phyloP scores from a whole-genome alignment of 2,888 invertebrate species.

The Xanthia togata region DNA sequence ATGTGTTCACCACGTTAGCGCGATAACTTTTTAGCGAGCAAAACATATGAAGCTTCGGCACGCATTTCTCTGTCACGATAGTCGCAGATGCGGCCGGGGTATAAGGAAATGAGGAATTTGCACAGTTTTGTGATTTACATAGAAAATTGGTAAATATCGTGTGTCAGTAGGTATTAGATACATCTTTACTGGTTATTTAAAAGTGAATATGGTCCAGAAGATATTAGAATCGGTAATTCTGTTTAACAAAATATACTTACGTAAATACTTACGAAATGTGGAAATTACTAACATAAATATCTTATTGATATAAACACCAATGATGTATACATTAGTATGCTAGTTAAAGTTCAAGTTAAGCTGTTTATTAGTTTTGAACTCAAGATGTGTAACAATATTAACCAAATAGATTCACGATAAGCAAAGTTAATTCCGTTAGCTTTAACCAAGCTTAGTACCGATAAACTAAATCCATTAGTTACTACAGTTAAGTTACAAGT shows the following conservation, averaged over 20 bases:
- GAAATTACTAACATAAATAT: not conserved
- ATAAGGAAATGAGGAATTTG: too few relatives aligned
- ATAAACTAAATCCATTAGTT: constrained; percentile 53
- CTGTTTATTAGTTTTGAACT: constrained; percentile 23
- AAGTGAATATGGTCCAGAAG: not conserved
- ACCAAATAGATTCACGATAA: constrained; percentile 54
- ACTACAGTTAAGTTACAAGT: constrained; percentile 40
- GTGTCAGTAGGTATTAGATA: too few relatives aligned
- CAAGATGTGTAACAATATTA: constrained; percentile 40
- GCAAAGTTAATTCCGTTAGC: constrained; percentile 47
- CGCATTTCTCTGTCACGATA: too few relatives aligned
- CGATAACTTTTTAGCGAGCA: too few relatives aligned
- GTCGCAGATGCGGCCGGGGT: too few relatives aligned
- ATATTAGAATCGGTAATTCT: not conserved
- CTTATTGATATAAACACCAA: not conserved
- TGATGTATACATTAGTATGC: not conserved
- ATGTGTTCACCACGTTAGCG: too few relatives aligned
- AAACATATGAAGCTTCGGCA: too few relatives aligned
- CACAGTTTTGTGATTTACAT: too few relatives aligned
- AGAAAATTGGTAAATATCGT: too few relatives aligned
- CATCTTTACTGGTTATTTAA: too few relatives aligned
- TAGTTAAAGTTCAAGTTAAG: constrained; percentile 9
- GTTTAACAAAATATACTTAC: not conserved
- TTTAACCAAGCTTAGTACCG: constrained; percentile 45
- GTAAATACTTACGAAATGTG: not conserved